Evolutionary conservation across 35 echinoderm and acorn worm genomes (phyloP).

Genomic region (Ptychodera flava): DNA sequence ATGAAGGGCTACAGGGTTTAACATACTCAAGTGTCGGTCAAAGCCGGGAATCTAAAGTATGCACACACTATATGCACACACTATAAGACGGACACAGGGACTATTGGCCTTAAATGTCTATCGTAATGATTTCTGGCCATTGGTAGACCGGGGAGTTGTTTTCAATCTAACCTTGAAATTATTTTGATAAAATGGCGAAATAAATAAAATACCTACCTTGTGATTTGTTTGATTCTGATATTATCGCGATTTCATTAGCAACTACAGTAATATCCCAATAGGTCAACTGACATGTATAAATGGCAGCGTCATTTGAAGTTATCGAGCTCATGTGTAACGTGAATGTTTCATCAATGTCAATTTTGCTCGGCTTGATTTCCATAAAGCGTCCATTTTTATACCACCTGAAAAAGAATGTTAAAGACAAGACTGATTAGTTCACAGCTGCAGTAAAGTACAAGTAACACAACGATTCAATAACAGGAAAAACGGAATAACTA

Average conservation of each 20-base stretch:
- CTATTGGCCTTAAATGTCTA: too few species aligned
- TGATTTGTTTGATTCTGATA: too few species aligned
- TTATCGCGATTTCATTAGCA: not conserved
- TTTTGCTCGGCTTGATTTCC: not conserved
- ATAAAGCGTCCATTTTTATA: not conserved
- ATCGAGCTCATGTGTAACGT: not conserved
- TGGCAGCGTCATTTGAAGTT: not conserved
- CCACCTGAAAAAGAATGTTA: not conserved
- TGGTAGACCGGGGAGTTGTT: too few species aligned
- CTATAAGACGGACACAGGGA: too few species aligned
- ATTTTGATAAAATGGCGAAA: too few species aligned
- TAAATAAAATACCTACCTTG: too few species aligned
- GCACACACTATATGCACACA: too few species aligned
- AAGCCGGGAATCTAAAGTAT: too few species aligned
- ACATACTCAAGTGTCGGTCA: too few species aligned
- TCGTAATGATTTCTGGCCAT: too few species aligned
- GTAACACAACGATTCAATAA: not conserved
- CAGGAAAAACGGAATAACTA: not conserved
- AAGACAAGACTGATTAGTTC: not conserved
- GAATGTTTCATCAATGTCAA: not conserved
- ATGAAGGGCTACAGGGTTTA: too few species aligned
- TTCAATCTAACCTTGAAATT: too few species aligned
- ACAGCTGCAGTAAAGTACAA: not conserved
- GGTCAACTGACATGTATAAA: not conserved
- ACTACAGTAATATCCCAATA: not conserved